phyloP scores from a whole-genome alignment of 2,888 invertebrate genomes.

The Alcis repandata region DNA sequence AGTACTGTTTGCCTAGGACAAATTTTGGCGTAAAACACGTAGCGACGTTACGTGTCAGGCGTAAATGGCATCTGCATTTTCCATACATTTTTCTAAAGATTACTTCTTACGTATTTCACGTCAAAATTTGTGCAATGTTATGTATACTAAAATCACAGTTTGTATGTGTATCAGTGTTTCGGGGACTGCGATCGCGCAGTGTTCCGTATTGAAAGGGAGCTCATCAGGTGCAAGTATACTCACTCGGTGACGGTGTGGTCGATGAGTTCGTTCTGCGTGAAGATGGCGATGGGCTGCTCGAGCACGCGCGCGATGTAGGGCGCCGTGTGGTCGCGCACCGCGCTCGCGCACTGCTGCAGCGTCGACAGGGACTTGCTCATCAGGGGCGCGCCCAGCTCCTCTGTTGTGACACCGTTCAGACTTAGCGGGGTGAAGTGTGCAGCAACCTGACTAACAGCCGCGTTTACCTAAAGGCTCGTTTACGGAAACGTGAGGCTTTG shows the following conservation, averaged over 20 bases:
- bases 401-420: slow-evolving; percentile 53
- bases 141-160: neutral
- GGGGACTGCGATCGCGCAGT: neutral
- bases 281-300: slow-evolving; percentile 74
- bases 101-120: no score
- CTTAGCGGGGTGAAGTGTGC: no score
- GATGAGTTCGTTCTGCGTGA: slow-evolving; percentile 67
- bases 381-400: slow-evolving; percentile 68
- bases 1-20: no score
- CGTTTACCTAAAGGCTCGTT: no score
- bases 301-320: slow-evolving; percentile 77
- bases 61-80: no score
- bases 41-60: no score
- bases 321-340: slow-evolving; percentile 75
- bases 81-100: no score
- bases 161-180: neutral
- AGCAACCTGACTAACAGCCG: no score
- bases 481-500: no score
- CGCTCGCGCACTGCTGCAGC: slow-evolving; percentile 78
- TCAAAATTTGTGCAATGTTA: no score
- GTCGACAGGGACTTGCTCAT: slow-evolving; percentile 81
- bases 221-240: neutral
- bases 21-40: no score
- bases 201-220: no score
- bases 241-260: slow-evolving; percentile 62